A percentile compares a stretch with the other conserved stretches of the same genome.
Evolutionary conservation across 2,797 vertebrate species (phyloP).

Genomic region (Todus mexicanus): DNA sequence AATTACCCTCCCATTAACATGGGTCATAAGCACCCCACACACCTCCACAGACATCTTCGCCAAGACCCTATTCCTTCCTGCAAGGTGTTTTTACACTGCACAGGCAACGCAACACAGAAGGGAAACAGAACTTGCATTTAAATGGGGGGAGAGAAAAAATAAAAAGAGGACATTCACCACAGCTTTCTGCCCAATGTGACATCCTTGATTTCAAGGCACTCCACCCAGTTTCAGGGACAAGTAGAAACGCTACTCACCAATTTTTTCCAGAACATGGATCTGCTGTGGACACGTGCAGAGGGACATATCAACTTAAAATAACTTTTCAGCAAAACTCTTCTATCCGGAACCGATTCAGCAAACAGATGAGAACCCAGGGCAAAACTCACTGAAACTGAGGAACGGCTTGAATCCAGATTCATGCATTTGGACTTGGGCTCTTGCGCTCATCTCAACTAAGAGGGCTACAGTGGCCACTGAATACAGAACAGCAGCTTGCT

Average conservation of each 20-base stretch:
- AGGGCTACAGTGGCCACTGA: not conserved
- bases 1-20: not conserved
- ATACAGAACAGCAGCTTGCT: not conserved
- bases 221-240: not conserved
- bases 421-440: fast-evolving
- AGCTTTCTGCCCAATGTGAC: not conserved
- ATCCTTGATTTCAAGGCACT: not conserved
- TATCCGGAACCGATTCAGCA: not conserved
- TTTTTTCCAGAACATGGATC: not conserved
- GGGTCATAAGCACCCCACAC: not conserved
- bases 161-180: not conserved
- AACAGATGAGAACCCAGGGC: not conserved
- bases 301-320: not conserved
- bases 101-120: not conserved
- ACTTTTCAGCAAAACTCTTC: not conserved
- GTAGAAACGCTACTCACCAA: not conserved
- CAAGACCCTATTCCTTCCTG: not conserved
- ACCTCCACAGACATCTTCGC: not conserved
- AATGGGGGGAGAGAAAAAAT: no score
- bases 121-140: not conserved
- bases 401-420: not conserved
- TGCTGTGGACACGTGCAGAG: not conserved
- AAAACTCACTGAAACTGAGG: not conserved
- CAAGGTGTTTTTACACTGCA: not conserved
- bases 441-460: not conserved